phyloP scores from a whole-genome alignment of 2,888 invertebrate species.

The Tricholauxania praeusta region DNA sequence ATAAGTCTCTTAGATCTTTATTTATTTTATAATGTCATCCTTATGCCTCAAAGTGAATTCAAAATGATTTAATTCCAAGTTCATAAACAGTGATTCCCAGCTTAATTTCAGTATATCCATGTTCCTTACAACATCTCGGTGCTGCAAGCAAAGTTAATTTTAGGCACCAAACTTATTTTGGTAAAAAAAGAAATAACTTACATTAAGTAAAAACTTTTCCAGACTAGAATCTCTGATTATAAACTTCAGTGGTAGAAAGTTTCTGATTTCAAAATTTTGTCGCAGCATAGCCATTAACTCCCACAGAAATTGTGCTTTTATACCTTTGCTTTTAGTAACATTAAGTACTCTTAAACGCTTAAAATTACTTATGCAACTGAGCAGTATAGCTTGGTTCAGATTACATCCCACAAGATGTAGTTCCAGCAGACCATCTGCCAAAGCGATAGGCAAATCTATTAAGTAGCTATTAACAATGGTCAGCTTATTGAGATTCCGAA shows the following conservation, averaged over 20 bases:
- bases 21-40: too few relatives aligned
- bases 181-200: not conserved
- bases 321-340: constrained; percentile 2
- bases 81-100: not conserved
- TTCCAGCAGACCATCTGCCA: not conserved
- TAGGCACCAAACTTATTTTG: not conserved
- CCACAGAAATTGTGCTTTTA: not conserved
- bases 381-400: not conserved
- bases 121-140: not conserved
- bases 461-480: constrained; percentile 4
- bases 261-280: not conserved
- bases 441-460: not conserved
- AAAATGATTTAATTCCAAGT: constrained; percentile 10
- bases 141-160: not conserved
- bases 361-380: not conserved
- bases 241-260: not conserved
- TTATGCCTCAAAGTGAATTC: not conserved
- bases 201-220: not conserved
- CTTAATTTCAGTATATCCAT: not conserved
- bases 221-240: not conserved
- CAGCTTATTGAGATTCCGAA: not conserved
- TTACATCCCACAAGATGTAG: constrained; percentile 19
- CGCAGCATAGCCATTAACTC: constrained; percentile 1
- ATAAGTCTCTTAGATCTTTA: too few relatives aligned
- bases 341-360: not conserved